Conservation (phyloP, 2,888 invertebrate genomes). For the Scaeva pyrastri region DNA sequence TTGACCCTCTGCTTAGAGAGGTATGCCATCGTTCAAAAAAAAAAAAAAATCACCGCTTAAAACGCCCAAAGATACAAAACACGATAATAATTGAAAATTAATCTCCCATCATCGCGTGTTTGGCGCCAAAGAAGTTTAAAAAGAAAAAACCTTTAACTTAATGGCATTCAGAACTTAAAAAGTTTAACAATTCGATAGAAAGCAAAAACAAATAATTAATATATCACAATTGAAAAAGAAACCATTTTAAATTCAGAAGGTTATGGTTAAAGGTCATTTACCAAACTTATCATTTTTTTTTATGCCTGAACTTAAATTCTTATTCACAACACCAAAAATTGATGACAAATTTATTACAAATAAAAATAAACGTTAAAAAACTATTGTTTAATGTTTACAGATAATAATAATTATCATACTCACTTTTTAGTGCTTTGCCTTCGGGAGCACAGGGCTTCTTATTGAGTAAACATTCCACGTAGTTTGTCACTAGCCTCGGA, state of each 20-base stretch:
- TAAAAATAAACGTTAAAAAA: too few relatives aligned
- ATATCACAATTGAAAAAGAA: neutral
- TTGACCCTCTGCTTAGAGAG: neutral
- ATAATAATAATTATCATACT: slow-evolving; percentile 83
- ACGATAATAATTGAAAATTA: neutral
- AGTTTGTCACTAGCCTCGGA: slow-evolving; percentile 88
- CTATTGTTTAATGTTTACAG: too few relatives aligned
- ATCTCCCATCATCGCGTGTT: slow-evolving; percentile 26
- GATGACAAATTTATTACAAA: neutral
- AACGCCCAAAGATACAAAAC: slow-evolving; percentile 7
- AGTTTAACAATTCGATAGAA: neutral
- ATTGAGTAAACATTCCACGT: slow-evolving; percentile 89
- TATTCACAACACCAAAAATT: neutral
- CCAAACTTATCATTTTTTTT: too few relatives aligned
- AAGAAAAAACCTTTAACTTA: neutral
- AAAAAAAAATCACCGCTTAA: neutral
- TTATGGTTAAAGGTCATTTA: slow-evolving; percentile 41
- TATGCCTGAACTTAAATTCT: too few relatives aligned
- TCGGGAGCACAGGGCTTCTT: slow-evolving; percentile 89
- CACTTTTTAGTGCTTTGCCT: slow-evolving; percentile 89
- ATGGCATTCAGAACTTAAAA: neutral
- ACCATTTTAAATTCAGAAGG: slow-evolving; percentile 6
- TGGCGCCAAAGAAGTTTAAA: slow-evolving; percentile 2
- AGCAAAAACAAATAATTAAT: neutral
- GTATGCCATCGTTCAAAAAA: neutral